Conservation (phyloP, 2,113 vertebrate genomes). For the Poeciliopsis turrubarensis region DNA sequence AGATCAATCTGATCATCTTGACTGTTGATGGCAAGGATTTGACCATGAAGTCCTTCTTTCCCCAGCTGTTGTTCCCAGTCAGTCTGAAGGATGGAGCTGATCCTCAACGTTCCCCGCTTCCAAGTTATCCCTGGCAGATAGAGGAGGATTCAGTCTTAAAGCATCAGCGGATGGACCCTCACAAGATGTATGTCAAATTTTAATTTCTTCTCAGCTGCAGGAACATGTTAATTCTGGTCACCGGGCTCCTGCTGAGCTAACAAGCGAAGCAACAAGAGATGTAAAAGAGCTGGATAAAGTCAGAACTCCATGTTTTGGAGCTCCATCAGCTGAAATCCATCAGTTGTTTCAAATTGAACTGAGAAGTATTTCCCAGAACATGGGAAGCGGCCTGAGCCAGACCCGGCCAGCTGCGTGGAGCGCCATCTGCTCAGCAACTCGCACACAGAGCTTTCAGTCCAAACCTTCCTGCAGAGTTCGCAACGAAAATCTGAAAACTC, state of each 20-base stretch:
- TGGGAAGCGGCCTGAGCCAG: slow-evolving; percentile 37
- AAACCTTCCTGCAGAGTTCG: slow-evolving; percentile 4
- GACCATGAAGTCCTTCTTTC: slow-evolving; percentile 1
- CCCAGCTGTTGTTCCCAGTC: neutral
- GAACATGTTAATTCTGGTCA: slow-evolving; percentile 30
- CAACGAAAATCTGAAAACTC: neutral
- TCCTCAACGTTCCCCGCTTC: neutral
- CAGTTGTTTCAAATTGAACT: slow-evolving; percentile 8
- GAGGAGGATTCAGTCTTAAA: neutral
- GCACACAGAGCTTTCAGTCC: neutral
- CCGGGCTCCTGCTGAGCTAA: neutral
- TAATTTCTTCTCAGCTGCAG: slow-evolving; percentile 30
- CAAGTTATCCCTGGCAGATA: neutral
- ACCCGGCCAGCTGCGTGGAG: slow-evolving; percentile 27
- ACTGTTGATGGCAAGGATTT: neutral
- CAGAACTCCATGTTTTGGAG: slow-evolving; percentile 1
- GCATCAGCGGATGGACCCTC: slow-evolving; percentile 29
- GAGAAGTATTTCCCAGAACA: slow-evolving; percentile 35
- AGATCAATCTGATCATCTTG: neutral
- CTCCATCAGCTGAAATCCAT: too few species aligned
- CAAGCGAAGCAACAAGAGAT: neutral
- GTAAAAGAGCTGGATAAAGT: neutral
- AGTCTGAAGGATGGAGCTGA: slow-evolving; percentile 2
- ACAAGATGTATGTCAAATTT: slow-evolving; percentile 19
- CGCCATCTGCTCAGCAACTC: slow-evolving; percentile 31